These are phyloP conservation scores for Habrosyne pyritoides DNA, from an alignment of 2,888 invertebrate species.

Conservation along the genomic window DNA sequence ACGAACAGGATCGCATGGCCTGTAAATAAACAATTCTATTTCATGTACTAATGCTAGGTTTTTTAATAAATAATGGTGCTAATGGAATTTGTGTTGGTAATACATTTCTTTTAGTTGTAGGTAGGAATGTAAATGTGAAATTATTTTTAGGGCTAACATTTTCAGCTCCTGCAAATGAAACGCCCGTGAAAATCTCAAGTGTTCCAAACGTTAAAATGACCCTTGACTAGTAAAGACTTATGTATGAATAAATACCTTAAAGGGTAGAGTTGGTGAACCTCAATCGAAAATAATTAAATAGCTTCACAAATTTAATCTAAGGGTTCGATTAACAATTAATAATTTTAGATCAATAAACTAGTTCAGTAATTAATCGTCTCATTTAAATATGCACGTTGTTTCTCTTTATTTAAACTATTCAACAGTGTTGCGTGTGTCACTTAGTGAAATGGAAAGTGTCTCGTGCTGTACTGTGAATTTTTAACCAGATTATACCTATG, in stretches of 20 bases:
- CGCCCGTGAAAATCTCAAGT: no score
- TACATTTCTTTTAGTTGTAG: neutral
- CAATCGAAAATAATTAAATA: neutral
- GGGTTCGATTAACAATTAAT: neutral
- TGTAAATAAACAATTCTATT: neutral
- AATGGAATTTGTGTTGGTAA: neutral
- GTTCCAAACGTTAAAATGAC: neutral
- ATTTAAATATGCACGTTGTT: neutral
- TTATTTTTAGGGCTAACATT: no score
- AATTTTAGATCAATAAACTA: neutral
- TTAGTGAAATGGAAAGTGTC: conserved; percentile 6
- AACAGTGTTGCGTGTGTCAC: conserved; percentile 3
- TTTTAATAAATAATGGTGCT: neutral
- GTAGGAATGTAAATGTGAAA: no score
- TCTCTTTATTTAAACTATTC: neutral
- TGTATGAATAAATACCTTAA: neutral
- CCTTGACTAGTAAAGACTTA: neutral
- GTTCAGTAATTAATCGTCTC: neutral
- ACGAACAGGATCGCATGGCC: neutral
- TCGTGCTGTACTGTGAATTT: conserved; percentile 1
- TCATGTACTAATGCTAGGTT: neutral
- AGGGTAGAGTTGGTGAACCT: neutral
- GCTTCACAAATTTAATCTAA: neutral
- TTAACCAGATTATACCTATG: neutral
- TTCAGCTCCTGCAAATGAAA: no score